These are phyloP conservation scores for Cephonodes hylas DNA, from an alignment of 2,888 invertebrate genomes.

Conservation along the genomic window DNA sequence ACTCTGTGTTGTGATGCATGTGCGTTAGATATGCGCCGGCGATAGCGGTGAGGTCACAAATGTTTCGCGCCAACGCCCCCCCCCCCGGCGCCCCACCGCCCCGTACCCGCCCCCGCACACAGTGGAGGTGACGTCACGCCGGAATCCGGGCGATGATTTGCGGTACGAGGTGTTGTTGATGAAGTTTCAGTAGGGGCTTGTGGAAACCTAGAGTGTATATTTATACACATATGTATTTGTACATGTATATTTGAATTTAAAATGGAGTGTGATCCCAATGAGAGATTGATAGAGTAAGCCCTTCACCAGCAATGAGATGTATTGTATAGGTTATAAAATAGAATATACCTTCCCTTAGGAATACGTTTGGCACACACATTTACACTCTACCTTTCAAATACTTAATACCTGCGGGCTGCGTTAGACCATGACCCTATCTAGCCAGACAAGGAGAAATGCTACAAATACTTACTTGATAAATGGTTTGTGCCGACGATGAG, in stretches of 20 bases:
- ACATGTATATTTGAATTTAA: too few relatives aligned
- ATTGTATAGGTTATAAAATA: too few relatives aligned
- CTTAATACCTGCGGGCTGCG: not conserved
- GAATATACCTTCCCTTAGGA: too few relatives aligned
- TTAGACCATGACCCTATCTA: too few relatives aligned
- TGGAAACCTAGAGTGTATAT: not conserved
- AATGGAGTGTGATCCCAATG: too few relatives aligned
- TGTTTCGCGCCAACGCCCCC: slow-evolving; percentile 33
- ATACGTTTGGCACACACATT: too few relatives aligned
- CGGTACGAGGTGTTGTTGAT: not conserved
- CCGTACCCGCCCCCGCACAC: not conserved
- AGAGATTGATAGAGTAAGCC: too few relatives aligned
- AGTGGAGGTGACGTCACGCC: not conserved
- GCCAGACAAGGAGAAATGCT: not conserved
- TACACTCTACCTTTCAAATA: too few relatives aligned
- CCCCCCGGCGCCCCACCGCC: not conserved
- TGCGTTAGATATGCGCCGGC: slow-evolving; percentile 38
- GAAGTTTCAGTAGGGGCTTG: not conserved
- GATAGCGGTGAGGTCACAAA: slow-evolving; percentile 39
- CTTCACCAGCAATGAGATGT: too few relatives aligned
- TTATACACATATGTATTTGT: too few relatives aligned
- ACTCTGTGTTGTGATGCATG: slow-evolving; percentile 6
- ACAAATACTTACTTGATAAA: not conserved
- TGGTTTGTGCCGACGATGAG: not conserved
- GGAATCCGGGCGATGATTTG: not conserved